Conservation (phyloP, 2,888 invertebrate genomes). For the Vanessa cardui region DNA sequence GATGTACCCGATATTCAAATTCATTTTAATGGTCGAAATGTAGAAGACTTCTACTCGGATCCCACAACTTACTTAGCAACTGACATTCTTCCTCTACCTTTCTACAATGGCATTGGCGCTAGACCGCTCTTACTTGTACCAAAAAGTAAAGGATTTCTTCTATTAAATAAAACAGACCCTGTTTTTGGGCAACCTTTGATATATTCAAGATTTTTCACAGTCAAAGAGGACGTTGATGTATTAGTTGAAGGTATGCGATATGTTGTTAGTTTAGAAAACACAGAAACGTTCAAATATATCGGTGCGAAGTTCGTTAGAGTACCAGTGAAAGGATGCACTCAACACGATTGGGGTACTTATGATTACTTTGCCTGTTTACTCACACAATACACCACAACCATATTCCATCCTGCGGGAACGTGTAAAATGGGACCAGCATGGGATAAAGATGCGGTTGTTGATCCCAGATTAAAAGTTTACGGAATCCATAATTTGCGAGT, state of each 20-base stretch:
- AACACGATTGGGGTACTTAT: constrained; percentile 82
- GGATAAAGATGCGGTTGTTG: constrained; percentile 85
- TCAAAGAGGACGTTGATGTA: constrained; percentile 84
- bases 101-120: constrained; percentile 84
- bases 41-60: constrained; percentile 82
- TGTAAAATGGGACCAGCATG: constrained; percentile 87
- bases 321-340: constrained; percentile 83
- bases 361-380: constrained; percentile 86
- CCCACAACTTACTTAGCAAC: constrained; percentile 77
- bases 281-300: constrained; percentile 81
- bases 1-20: constrained; percentile 86
- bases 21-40: constrained; percentile 83
- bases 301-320: constrained; percentile 81
- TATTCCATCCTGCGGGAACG: constrained; percentile 87
- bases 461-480: constrained; percentile 84
- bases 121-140: constrained; percentile 85
- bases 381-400: constrained; percentile 86
- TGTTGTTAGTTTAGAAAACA: constrained; percentile 82
- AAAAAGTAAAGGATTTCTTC: constrained; percentile 84
- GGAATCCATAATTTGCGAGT: constrained; percentile 85
- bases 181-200: constrained; percentile 87
- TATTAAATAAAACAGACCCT: constrained; percentile 87
- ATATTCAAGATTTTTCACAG: constrained; percentile 86
- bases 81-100: constrained; percentile 81
- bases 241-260: constrained; percentile 85